phyloP scores from a whole-genome alignment of 2,797 vertebrate species.

The Myotis pilosus region DNA sequence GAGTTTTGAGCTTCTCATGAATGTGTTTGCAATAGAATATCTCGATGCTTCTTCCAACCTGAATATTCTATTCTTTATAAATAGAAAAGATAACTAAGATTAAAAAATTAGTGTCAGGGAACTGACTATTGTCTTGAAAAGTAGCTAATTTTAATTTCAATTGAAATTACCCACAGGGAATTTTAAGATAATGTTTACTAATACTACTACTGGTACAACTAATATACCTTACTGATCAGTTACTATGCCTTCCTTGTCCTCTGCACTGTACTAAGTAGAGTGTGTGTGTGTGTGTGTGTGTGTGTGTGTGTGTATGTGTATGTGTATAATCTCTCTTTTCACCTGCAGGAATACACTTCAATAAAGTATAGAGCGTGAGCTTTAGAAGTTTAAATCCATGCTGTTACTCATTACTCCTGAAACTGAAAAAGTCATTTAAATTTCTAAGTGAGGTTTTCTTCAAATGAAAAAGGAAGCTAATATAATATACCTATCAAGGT shows the following conservation, averaged over 20 bases:
- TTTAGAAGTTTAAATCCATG: conserved; percentile 13
- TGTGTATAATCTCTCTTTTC: neutral
- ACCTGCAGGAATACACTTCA: neutral
- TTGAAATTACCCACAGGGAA: neutral
- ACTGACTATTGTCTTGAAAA: neutral
- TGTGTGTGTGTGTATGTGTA: neutral
- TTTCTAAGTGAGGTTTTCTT: conserved; percentile 1
- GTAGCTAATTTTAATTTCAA: conserved; percentile 25
- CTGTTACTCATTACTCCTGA: neutral
- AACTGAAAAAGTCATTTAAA: neutral
- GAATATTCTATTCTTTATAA: neutral
- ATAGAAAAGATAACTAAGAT: conserved; percentile 8
- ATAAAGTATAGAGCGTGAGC: neutral
- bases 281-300: neutral
- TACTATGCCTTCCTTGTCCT: neutral
- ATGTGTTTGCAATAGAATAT: neutral
- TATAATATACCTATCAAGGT: neutral
- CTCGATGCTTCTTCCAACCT: neutral
- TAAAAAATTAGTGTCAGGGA: neutral
- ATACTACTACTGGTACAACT: neutral
- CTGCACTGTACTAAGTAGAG: neutral
- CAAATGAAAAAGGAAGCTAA: neutral
- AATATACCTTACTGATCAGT: neutral
- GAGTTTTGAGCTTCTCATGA: neutral
- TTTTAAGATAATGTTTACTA: neutral